phyloP scores from a whole-genome alignment of 53 echinoderm and acorn worm genomes.

The Paracentrotus lividus region DNA sequence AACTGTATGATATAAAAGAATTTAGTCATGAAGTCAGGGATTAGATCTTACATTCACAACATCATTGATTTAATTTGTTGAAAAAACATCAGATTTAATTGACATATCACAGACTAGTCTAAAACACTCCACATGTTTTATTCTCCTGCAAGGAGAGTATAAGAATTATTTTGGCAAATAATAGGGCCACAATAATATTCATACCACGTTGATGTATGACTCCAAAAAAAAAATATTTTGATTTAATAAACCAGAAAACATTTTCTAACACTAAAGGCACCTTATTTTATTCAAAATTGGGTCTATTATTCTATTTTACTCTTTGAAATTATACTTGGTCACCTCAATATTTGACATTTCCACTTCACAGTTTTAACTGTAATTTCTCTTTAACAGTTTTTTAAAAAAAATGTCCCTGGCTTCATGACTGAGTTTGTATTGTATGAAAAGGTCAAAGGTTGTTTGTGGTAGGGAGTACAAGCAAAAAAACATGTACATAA shows the following conservation, averaged over 20 bases:
- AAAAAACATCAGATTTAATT: not conserved
- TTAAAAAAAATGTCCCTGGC: not conserved
- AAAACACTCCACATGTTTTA: too few species aligned
- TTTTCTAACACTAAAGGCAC: too few species aligned
- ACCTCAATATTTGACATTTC: not conserved
- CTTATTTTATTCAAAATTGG: too few species aligned
- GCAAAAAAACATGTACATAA: conserved; percentile 33
- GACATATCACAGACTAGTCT: not conserved
- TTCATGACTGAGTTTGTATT: conserved; percentile 12
- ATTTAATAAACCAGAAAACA: too few species aligned
- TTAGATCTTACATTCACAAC: not conserved
- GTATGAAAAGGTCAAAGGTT: conserved; percentile 9
- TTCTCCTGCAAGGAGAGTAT: too few species aligned
- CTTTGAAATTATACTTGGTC: not conserved
- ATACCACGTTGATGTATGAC: too few species aligned
- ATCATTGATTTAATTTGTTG: not conserved
- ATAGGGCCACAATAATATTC: too few species aligned
- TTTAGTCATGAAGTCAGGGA: conserved; percentile 14
- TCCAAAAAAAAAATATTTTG: too few species aligned
- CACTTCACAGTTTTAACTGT: not conserved
- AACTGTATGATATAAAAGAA: not conserved
- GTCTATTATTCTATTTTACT: not conserved
- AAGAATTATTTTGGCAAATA: too few species aligned
- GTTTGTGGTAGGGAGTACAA: not conserved
- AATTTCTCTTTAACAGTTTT: too few species aligned